Conservation (phyloP, 2,797 vertebrate species). For the Labeo calbasu region DNA sequence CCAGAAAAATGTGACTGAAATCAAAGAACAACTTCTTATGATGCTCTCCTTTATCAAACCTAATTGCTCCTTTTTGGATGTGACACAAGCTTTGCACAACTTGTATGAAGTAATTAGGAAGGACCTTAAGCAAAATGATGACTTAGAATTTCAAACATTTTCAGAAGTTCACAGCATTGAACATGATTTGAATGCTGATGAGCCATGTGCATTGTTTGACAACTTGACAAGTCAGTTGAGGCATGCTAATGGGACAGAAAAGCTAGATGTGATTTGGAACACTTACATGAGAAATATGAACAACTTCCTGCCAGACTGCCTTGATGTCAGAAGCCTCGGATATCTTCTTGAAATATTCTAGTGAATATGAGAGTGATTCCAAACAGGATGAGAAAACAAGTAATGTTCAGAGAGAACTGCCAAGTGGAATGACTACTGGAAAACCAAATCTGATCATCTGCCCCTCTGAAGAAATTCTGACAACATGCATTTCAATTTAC, state of each 20-base stretch:
- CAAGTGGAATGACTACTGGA: slow-evolving; percentile 76
- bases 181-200: slow-evolving; percentile 40
- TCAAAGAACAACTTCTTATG: slow-evolving; percentile 80
- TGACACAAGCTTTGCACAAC: slow-evolving; percentile 70
- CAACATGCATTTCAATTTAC: slow-evolving; percentile 87
- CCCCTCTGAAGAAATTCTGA: slow-evolving; percentile 82
- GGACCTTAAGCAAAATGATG: slow-evolving; percentile 74
- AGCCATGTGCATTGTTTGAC: slow-evolving; percentile 36
- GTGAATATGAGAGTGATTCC: slow-evolving; percentile 33
- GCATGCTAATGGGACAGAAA: slow-evolving; percentile 57
- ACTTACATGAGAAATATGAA: slow-evolving; percentile 80
- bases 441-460: slow-evolving; percentile 90
- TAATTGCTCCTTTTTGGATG: slow-evolving; percentile 75
- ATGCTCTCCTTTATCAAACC: slow-evolving; percentile 90
- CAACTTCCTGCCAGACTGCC: slow-evolving; percentile 77
- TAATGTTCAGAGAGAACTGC: slow-evolving; percentile 75
- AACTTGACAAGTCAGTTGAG: slow-evolving; percentile 56
- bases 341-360: slow-evolving; percentile 74
- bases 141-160: slow-evolving; percentile 80
- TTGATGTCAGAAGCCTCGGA: slow-evolving; percentile 85
- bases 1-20: slow-evolving; percentile 56
- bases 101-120: slow-evolving; percentile 72
- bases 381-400: slow-evolving; percentile 41
- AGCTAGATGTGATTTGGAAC: slow-evolving; percentile 81
- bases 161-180: slow-evolving; percentile 45